Conservation (phyloP, 2,888 invertebrate genomes). For the Microctonus aethiopoides region DNA sequence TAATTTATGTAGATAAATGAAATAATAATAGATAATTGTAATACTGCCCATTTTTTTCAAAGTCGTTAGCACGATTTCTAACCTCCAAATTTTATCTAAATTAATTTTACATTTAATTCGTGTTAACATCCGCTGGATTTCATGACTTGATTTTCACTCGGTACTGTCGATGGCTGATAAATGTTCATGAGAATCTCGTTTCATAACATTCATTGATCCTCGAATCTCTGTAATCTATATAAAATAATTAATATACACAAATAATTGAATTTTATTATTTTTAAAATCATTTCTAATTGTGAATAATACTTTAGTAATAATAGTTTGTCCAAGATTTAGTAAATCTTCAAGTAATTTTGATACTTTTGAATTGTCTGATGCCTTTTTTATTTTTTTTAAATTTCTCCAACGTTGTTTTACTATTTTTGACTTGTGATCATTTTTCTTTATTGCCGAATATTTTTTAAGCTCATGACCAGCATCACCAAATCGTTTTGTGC, state of each 20-base stretch:
- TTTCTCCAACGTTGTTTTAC: neutral
- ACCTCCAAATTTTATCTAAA: neutral
- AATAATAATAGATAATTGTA: no score
- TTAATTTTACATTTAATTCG: neutral
- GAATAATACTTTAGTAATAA: slow-evolving; percentile 51
- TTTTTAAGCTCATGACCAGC: neutral
- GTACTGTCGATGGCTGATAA: neutral
- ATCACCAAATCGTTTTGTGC: slow-evolving; percentile 37
- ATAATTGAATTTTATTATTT: neutral
- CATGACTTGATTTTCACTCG: neutral
- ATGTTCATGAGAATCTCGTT: neutral
- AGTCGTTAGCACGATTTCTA: neutral
- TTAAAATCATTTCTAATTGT: neutral
- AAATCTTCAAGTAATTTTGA: slow-evolving; percentile 49
- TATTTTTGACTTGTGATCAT: neutral
- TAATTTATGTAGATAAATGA: neutral
- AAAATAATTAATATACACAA: slow-evolving; percentile 1
- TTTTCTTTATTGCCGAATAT: neutral
- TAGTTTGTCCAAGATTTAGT: slow-evolving; percentile 46
- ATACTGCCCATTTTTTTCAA: no score
- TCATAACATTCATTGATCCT: slow-evolving; percentile 7
- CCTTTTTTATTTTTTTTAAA: neutral
- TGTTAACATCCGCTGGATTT: neutral
- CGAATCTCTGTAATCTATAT: slow-evolving; percentile 44
- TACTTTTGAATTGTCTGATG: slow-evolving; percentile 15